Evolutionary conservation across 2,797 vertebrate genomes (phyloP), one percentile per base, ranked within the genome.

Genomic region (Scarus forsteni): DNA sequence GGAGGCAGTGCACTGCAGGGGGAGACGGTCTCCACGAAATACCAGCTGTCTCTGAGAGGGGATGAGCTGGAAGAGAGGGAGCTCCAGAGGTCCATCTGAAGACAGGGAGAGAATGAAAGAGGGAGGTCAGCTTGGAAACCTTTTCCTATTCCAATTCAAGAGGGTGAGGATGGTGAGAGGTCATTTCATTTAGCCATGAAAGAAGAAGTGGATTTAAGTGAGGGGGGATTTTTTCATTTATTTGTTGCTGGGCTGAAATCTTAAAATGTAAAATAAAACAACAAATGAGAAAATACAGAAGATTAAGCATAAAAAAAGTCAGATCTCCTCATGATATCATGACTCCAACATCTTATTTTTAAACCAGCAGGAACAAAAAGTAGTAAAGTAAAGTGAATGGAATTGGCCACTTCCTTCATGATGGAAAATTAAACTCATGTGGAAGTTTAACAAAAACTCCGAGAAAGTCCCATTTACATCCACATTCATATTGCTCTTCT

Each of bases 41-140:
- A 97, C 96, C 77, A 97, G 91, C 56, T 98, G 97, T 48, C 94
- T 95, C 66, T 96, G 96, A n/a, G 96, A 97, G 1, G 97, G 97
- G 72, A 98, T 97, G 75, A 98, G 88, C 89, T 97, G 95, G 64
- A 97, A 96, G 59, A 97, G 92, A 51, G 96, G 96, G 56, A 97
- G 89, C 75, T 97, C 96, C 89, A 96, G 88, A 58, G 95, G 93
- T 18, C 93, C 94, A 59, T 94, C 97, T 98, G 86, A 42, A 59
- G 46, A 79, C 5, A 7, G 63, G 45, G 52, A 70, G 60, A 71
- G 57, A 27, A 73, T 36, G 69, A 67, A 76, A 70, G 10, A 60
- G 57, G 16, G 40, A 49, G 46, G 70, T 84, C 51, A 83, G 58
- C 46, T 45, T 67, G 49, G 50, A 58, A 68, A 70, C 40, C 39